A percentile compares a stretch with the other conserved stretches of the same genome.
Evolutionary conservation across 2,113 vertebrate genomes (phyloP).

Genomic region (Dendrocopos noguchii): DNA sequence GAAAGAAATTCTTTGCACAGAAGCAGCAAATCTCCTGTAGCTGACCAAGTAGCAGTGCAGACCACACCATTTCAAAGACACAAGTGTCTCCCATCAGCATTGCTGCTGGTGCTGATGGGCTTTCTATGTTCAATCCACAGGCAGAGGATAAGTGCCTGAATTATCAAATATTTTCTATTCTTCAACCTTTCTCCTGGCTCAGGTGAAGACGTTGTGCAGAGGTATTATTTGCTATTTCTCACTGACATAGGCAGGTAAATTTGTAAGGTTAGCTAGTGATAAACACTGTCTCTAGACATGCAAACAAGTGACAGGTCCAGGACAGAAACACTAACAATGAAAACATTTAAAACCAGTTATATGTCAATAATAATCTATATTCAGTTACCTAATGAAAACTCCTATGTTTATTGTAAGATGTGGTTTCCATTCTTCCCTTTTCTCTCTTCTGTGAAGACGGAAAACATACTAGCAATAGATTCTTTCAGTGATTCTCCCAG

Average conservation of each 20-base stretch:
- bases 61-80: background rate
- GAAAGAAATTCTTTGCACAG: background rate
- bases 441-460: background rate
- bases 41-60: background rate
- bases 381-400: background rate
- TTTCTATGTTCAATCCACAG: background rate
- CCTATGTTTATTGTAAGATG: background rate
- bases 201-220: background rate
- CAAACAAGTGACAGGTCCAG: constrained; percentile 24
- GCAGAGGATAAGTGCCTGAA: background rate
- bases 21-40: constrained; percentile 24
- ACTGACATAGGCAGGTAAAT: constrained; percentile 17
- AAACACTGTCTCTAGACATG: constrained; percentile 39
- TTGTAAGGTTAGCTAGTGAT: constrained; percentile 59
- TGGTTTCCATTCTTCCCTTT: background rate
- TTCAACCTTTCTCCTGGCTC: constrained; percentile 32
- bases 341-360: background rate
- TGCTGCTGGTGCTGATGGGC: background rate
- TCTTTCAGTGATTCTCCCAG: background rate
- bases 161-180: constrained; percentile 38
- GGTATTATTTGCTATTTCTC: constrained; percentile 51
- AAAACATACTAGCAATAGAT: background rate
- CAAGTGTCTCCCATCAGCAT: background rate
- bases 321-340: background rate
- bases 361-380: background rate